Conservation (phyloP, 1,140 invertebrate genomes). For the Epicauta chinensis region DNA sequence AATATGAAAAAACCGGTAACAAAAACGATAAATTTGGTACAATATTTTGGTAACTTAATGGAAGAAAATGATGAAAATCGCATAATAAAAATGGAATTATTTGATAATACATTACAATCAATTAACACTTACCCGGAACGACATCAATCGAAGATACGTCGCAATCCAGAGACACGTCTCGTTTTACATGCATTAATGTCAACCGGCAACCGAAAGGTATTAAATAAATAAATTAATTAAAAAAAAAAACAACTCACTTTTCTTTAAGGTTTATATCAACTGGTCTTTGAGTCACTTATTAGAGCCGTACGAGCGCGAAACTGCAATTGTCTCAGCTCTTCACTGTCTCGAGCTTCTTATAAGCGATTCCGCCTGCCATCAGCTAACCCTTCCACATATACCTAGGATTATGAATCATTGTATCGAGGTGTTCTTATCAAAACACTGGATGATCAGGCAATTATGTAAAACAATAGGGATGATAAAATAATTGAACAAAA, state of each 20-base stretch:
- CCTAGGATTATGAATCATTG: conserved; percentile 16
- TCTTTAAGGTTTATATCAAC: too few relatives aligned
- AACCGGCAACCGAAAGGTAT: too few relatives aligned
- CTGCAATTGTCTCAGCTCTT: conserved; percentile 8
- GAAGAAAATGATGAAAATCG: conserved; percentile 5
- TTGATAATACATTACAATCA: conserved; percentile 15
- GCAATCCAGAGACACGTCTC: conserved; percentile 26
- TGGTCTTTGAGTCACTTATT: too few relatives aligned
- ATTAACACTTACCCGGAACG: conserved; percentile 2
- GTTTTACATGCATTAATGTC: conserved; percentile 23
- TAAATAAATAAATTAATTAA: too few relatives aligned
- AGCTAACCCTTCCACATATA: conserved; percentile 18
- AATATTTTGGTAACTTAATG: conserved; percentile 6
- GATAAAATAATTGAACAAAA: not conserved
- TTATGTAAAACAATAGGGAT: too few relatives aligned
- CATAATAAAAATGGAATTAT: conserved; percentile 19
- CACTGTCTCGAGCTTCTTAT: conserved; percentile 26
- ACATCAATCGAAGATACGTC: conserved; percentile 23
- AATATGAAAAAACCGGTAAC: conserved; percentile 27
- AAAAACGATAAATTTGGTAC: conserved; percentile 13
- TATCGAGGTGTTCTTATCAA: conserved; percentile 20
- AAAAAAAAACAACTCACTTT: too few relatives aligned
- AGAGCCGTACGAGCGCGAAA: not conserved
- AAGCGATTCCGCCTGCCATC: conserved; percentile 23
- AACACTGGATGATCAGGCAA: conserved; percentile 26